These are phyloP conservation scores for Pluvianellus socialis DNA, from an alignment of 2,113 vertebrate genomes.

Conservation along the genomic window DNA sequence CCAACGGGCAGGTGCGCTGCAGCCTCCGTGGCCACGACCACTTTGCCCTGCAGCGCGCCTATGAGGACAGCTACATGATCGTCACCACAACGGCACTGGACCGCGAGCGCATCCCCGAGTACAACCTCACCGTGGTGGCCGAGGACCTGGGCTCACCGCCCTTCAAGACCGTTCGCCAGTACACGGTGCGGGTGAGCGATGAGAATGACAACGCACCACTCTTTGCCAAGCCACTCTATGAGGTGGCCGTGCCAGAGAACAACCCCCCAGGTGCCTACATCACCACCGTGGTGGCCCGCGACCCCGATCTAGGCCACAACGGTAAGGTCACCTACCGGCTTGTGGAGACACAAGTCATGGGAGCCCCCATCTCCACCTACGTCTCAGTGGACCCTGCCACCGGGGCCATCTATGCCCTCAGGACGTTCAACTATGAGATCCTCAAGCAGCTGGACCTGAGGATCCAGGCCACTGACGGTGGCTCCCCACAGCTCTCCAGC, in stretches of 20 bases:
- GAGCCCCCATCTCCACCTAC: constrained; percentile 87
- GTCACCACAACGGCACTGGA: constrained; percentile 84
- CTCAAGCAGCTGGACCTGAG: constrained; percentile 87
- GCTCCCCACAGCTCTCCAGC: constrained; percentile 90
- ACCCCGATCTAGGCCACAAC: constrained; percentile 86
- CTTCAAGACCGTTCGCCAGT: constrained; percentile 82
- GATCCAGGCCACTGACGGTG: constrained; percentile 89
- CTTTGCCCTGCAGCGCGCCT: constrained; percentile 88
- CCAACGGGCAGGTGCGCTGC: constrained; percentile 90
- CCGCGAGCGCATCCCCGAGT: constrained; percentile 87
- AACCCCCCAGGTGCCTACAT: constrained; percentile 88
- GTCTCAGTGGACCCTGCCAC: constrained; percentile 91
- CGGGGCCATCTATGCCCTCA: constrained; percentile 88
- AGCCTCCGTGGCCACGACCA: constrained; percentile 89
- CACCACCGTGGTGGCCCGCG: constrained; percentile 82
- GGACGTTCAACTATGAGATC: constrained; percentile 92
- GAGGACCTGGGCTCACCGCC: constrained; percentile 90
- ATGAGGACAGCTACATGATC: constrained; percentile 92
- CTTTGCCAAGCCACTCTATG: constrained; percentile 82
- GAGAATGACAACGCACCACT: constrained; percentile 91
- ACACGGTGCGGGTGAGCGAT: constrained; percentile 85
- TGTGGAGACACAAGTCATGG: constrained; percentile 79
- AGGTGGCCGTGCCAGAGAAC: constrained; percentile 87
- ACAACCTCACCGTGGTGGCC: constrained; percentile 91
- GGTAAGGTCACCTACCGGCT: constrained; percentile 88